Base-by-base conservation (phyloP, 2,113 vertebrate species). In the Recurvirostra avosetta region DNA sequence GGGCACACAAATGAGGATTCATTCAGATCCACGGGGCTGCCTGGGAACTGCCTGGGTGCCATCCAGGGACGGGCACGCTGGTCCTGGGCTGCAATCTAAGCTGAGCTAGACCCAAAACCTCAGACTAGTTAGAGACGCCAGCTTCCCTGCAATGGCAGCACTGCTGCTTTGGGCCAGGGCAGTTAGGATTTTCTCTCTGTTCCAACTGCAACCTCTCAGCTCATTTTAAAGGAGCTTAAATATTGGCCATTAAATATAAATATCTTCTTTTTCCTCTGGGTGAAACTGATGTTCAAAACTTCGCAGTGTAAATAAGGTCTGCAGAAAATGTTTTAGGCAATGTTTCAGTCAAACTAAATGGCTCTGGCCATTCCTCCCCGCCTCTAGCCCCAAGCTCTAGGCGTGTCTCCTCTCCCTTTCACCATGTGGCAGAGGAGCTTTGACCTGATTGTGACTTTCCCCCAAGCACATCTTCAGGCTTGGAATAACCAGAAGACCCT, bases 181-280 rank as follows among this genome's bases (percentile, higher is more conserved):
- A 87, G 72, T 76, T 50, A 53, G 76, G 55, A 41, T 84, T 86
- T 78, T 90, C 75, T 50, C 79, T 93, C 38, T 73, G 45, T 88
- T 96, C 71, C 89, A 79, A 90, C 38, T 94, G 66, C 58, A 95
- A 55, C 45, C 45, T 94, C 94, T 89, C 91, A 73, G 80, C 55
- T 95, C 62, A 29, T 86, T 97, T 94, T 94, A 95, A 95, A 96
- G 76, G 72, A 91, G 87, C 72, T 86, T 97, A 94, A 97, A 96
- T 72, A 76, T 32, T 91, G 77, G 58, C 75, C 78, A 94, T 96
- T 94, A 96, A 97, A 96, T 96, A 97, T 96, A 95, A 95, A 96
- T 94, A 88, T 58, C 71, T 96, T 90, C 45, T 88, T 96, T 96
- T 92, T 96, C 92, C 90, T 94, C 81, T 83, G 89, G 84, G 87